Conservation (phyloP, 2,113 vertebrate species). For the Forbesichthys papilliferus region DNA sequence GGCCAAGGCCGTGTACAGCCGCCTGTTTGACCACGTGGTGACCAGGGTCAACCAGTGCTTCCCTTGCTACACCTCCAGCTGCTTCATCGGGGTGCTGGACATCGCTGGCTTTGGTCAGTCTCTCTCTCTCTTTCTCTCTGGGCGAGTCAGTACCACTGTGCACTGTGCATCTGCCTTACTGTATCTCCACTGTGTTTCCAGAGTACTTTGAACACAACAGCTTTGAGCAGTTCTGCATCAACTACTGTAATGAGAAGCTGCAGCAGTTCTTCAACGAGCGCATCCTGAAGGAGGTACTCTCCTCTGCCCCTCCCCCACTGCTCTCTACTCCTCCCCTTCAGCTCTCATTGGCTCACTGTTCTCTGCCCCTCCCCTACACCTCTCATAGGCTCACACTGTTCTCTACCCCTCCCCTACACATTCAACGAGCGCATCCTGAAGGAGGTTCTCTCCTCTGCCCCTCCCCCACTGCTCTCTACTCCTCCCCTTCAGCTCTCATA, state of each 20-base stretch:
- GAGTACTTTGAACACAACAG: slow-evolving; percentile 99
- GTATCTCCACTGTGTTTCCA: slow-evolving; percentile 64
- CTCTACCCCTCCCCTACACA: neutral
- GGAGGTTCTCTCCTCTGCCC: slow-evolving; percentile 81
- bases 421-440: slow-evolving; percentile 99
- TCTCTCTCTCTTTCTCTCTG: neutral
- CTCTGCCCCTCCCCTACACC: neutral
- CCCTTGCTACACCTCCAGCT: slow-evolving; percentile 89
- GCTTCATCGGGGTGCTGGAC: slow-evolving; percentile 96
- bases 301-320: no score
- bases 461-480: neutral
- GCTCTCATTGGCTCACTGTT: neutral
- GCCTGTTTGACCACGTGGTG: slow-evolving; percentile 96
- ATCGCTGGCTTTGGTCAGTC: slow-evolving; percentile 95
- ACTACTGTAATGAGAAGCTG: slow-evolving; percentile 99
- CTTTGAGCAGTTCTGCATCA: slow-evolving; percentile 99
- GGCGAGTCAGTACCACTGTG: neutral
- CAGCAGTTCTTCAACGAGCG: slow-evolving; percentile 99
- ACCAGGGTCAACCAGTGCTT: slow-evolving; percentile 97
- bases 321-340: neutral
- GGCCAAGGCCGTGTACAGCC: slow-evolving; percentile 95
- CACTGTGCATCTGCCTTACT: neutral
- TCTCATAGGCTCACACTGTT: no score
- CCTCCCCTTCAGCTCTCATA: neutral
- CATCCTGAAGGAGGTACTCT: slow-evolving; percentile 95